Evolutionary conservation across 2,113 vertebrate species (phyloP).

Genomic region (Dermatemys mawii): DNA sequence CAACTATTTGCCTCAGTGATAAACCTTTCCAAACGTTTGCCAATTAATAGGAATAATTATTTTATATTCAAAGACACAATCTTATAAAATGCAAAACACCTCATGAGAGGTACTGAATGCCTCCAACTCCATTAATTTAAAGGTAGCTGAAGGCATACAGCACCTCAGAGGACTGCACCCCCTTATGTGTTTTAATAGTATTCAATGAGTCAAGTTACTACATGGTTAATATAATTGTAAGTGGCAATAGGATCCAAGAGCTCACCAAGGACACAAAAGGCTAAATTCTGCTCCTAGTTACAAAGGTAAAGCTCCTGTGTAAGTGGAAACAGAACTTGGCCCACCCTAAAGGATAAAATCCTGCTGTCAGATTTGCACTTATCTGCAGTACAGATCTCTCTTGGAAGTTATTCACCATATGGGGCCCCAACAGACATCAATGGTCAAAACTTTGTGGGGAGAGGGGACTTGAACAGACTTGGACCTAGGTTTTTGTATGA

Average conservation of each 20-base stretch:
- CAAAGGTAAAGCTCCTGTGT: neutral
- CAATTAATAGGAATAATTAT: neutral
- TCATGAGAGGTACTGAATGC: neutral
- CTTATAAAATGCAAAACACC: neutral
- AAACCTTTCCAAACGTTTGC: neutral
- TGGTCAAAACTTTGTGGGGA: neutral
- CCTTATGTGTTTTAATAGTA: neutral
- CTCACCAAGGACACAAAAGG: neutral
- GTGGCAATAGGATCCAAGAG: neutral
- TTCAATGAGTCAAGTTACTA: neutral
- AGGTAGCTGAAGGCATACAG: neutral
- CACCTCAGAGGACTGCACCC: neutral
- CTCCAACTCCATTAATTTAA: neutral
- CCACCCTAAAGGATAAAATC: neutral
- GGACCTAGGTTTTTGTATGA: neutral
- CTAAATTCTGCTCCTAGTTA: neutral
- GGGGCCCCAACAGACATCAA: neutral
- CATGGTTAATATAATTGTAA: neutral
- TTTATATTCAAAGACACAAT: neutral
- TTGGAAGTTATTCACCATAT: neutral
- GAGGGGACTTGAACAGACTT: neutral
- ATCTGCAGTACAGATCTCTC: neutral
- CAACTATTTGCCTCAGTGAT: neutral
- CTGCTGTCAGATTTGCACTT: neutral
- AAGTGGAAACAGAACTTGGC: neutral